These are phyloP conservation scores for Sebastes iracundus DNA, from an alignment of 2,797 vertebrate species.

Conservation along the genomic window DNA sequence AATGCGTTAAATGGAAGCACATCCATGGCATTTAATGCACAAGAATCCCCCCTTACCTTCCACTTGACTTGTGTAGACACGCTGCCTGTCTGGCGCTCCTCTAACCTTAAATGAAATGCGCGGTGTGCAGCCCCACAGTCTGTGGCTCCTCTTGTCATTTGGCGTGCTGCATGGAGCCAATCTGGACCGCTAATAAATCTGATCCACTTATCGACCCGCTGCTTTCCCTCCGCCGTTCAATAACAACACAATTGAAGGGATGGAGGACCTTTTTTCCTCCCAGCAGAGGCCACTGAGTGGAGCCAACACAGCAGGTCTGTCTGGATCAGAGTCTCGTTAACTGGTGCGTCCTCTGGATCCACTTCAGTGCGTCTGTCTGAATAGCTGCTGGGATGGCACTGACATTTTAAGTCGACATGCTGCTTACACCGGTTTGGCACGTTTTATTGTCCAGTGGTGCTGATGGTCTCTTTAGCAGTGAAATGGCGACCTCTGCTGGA, in stretches of 20 bases:
- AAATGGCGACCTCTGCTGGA: constrained; percentile 60
- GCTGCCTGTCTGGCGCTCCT: constrained; percentile 47
- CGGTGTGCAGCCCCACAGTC: constrained; percentile 1
- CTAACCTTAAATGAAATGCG: constrained; percentile 19
- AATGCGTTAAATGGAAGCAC: neutral
- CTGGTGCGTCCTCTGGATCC: constrained; percentile 9
- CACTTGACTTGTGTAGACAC: constrained; percentile 46
- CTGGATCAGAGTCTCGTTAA: constrained; percentile 10
- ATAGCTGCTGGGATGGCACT: neutral
- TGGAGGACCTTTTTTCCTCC: neutral
- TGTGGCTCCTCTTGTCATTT: constrained; percentile 35
- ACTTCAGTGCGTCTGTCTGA: constrained; percentile 10
- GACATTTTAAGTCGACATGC: constrained; percentile 1
- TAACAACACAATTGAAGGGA: constrained; percentile 34
- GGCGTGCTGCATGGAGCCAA: constrained; percentile 8
- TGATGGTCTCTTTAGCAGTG: neutral
- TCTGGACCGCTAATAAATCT: constrained; percentile 56
- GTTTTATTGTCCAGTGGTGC: neutral
- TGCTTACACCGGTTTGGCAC: constrained; percentile 3
- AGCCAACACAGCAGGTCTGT: constrained; percentile 14
- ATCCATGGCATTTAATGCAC: neutral
- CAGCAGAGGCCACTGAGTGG: constrained; percentile 27
- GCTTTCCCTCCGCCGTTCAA: constrained; percentile 32
- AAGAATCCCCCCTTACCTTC: constrained; percentile 56
- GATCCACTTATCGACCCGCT: constrained; percentile 60